These are phyloP conservation scores for Acrocephalus scirpaceus DNA, from an alignment of 2,797 vertebrate species.

Conservation along the genomic window DNA sequence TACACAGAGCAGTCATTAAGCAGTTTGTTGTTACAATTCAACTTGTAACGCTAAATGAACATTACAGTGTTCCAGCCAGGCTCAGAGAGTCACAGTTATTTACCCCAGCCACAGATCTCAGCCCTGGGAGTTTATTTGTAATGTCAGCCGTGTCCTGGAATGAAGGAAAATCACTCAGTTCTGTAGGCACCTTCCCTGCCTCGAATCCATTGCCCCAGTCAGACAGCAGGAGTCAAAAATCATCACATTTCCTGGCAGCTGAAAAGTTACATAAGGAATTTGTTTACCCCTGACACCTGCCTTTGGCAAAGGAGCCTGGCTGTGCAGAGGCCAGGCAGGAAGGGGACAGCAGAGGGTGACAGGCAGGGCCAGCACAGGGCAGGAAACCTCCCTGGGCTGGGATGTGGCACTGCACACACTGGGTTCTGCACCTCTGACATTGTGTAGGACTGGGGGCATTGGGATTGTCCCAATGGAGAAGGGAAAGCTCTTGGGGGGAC, in stretches of 20 bases:
- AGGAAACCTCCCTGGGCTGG: background rate
- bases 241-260: background rate
- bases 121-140: background rate
- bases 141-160: background rate
- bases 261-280: constrained; percentile 20
- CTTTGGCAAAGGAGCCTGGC: background rate
- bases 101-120: background rate
- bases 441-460: background rate
- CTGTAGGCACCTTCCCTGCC: background rate
- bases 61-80: background rate
- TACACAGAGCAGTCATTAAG: background rate
- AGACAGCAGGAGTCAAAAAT: background rate
- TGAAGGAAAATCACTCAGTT: background rate
- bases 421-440: background rate
- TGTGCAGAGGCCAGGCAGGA: background rate
- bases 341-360: background rate
- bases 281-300: constrained; percentile 5
- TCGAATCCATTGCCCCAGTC: background rate
- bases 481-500: background rate
- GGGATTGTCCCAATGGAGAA: background rate
- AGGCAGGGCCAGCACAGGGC: background rate
- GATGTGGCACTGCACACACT: background rate
- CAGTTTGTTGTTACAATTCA: background rate
- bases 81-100: background rate
- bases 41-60: background rate